phyloP scores from a whole-genome alignment of 92 coral and sea anemone genomes.

The Zoanthus gigantus region DNA sequence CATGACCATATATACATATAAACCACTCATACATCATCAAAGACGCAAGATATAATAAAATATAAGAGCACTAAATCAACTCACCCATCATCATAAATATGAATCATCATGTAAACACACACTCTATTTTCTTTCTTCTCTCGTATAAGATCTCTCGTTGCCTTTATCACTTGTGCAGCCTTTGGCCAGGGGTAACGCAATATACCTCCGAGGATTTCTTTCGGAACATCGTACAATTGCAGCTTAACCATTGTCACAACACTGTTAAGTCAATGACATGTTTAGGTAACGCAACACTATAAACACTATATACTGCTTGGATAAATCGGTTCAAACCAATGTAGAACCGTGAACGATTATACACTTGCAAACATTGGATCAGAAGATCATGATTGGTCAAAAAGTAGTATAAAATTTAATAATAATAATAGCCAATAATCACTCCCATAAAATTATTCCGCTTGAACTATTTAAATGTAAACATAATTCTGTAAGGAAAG shows the following conservation, averaged over 20 bases:
- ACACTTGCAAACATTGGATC: too few species aligned
- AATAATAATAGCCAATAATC: too few species aligned
- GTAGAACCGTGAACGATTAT: too few species aligned
- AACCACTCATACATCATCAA: not conserved
- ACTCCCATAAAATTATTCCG: too few species aligned
- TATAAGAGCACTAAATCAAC: not conserved
- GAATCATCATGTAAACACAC: conserved; percentile 72
- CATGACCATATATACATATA: too few species aligned
- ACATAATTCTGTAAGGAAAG: too few species aligned
- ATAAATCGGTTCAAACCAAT: too few species aligned
- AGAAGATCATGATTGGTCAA: too few species aligned
- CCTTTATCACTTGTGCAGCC: conserved; percentile 66
- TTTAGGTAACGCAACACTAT: not conserved
- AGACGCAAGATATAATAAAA: not conserved
- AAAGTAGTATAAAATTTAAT: too few species aligned
- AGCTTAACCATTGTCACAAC: conserved; percentile 80
- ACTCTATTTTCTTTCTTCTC: conserved; percentile 75
- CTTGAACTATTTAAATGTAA: too few species aligned
- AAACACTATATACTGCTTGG: too few species aligned
- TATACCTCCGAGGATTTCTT: conserved; percentile 73
- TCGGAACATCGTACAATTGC: conserved; percentile 74
- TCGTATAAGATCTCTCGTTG: conserved; percentile 72
- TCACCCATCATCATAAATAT: conserved; percentile 72
- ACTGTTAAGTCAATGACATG: conserved; percentile 43
- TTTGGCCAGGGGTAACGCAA: conserved; percentile 71